Percentiles rank a stretch among this genome's conserved stretches.
phyloP scores from a whole-genome alignment of 2,888 invertebrate genomes.

The Yponomeuta cagnagella region DNA sequence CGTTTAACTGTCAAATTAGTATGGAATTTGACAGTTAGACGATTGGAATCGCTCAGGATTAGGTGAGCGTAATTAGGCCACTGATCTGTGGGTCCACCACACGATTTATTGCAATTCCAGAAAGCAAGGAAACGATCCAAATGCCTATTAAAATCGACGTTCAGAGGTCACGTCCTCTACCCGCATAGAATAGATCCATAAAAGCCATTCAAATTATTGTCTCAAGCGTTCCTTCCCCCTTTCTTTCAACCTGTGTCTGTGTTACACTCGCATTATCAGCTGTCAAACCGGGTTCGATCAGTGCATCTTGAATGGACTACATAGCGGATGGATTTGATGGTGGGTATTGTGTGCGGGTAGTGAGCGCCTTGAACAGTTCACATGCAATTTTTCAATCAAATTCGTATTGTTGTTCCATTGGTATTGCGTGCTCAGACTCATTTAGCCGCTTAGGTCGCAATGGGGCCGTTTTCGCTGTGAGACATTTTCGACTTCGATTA shows the following conservation, averaged over 20 bases:
- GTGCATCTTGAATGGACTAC: background rate
- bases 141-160: constrained; percentile 1
- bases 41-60: too few relatives aligned
- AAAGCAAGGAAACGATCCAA: background rate
- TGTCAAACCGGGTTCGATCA: background rate
- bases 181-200: constrained; percentile 10
- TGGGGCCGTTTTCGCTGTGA: background rate
- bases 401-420: background rate
- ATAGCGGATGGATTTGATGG: background rate
- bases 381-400: background rate
- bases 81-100: background rate
- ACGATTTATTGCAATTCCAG: background rate
- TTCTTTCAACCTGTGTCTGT: background rate
- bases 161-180: constrained; percentile 3
- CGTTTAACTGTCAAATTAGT: too few relatives aligned
- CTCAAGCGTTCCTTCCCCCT: constrained; percentile 5
- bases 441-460: background rate
- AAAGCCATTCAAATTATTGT: constrained; percentile 11
- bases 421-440: background rate
- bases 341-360: background rate
- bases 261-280: background rate
- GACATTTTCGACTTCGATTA: background rate
- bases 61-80: too few relatives aligned
- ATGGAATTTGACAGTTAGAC: too few relatives aligned
- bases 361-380: background rate